A percentile compares a stretch with the other conserved stretches of the same genome.
Evolutionary conservation across 2,888 invertebrate genomes (phyloP).

Genomic region (Dryobotodes eremita): DNA sequence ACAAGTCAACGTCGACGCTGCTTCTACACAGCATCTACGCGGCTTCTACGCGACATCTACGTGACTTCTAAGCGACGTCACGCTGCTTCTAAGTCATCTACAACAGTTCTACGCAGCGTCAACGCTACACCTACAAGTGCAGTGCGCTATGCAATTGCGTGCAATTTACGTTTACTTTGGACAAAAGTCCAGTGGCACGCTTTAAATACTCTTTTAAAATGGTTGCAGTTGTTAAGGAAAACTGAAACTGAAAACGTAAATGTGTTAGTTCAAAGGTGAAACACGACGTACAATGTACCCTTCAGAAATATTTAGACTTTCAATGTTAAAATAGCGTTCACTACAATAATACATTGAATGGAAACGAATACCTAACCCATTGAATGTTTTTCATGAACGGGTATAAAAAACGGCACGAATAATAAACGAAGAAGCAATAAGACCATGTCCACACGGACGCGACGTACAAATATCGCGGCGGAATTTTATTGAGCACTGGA

Average conservation of each 20-base stretch:
- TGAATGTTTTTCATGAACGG: constrained; percentile 31
- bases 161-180: neutral
- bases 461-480: too few species aligned
- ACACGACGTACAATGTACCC: constrained; percentile 15
- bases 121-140: neutral
- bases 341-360: constrained; percentile 43
- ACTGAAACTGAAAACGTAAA: constrained; percentile 37
- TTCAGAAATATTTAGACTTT: constrained; percentile 32
- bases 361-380: constrained; percentile 29
- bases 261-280: constrained; percentile 37
- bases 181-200: neutral
- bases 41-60: neutral
- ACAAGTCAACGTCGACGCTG: neutral
- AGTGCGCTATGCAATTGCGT: neutral
- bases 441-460: too few species aligned
- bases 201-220: neutral
- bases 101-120: too few species aligned
- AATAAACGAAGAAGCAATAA: constrained; percentile 45
- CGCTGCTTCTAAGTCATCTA: neutral
- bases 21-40: neutral
- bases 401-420: constrained; percentile 25
- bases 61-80: neutral
- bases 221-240: constrained; percentile 23
- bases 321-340: constrained; percentile 23
- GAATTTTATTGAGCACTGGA: too few species aligned